These are phyloP conservation scores for Chrysocyon brachyurus DNA, from an alignment of 2,797 vertebrate species.

Conservation along the genomic window DNA sequence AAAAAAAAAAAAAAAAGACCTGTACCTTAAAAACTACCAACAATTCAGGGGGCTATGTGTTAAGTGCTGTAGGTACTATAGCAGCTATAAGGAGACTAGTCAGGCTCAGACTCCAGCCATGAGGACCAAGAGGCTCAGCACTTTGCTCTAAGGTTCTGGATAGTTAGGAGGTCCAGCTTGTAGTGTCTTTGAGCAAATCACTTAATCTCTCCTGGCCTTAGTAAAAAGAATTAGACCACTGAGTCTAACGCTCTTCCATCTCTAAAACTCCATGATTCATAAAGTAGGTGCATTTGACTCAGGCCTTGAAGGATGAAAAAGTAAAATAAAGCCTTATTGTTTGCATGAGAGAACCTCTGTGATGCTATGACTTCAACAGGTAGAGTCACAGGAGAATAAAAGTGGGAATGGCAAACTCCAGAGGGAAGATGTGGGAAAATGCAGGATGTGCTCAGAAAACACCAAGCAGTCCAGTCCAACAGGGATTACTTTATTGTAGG, in stretches of 20 bases:
- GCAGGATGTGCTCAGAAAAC: background rate
- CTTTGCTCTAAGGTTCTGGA: background rate
- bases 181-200: slow-evolving; percentile 28
- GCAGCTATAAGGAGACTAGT: background rate
- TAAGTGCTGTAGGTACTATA: background rate
- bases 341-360: background rate
- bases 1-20: background rate
- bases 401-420: background rate
- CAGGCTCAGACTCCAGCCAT: background rate
- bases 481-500: background rate
- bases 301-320: slow-evolving; percentile 35
- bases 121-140: background rate
- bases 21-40: background rate
- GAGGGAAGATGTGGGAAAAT: background rate
- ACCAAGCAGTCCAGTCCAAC: background rate
- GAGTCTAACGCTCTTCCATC: background rate
- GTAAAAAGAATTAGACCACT: background rate
- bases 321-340: background rate
- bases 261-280: background rate
- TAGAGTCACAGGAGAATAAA: background rate
- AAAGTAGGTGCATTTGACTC: slow-evolving; percentile 20
- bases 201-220: background rate
- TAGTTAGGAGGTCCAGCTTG: background rate
- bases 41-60: background rate
- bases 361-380: background rate